Percentiles rank a stretch among this genome's conserved stretches.
These are phyloP conservation scores for Odontomachus brunneus DNA, from an alignment of 1,140 invertebrate species.

Conservation along the genomic window DNA sequence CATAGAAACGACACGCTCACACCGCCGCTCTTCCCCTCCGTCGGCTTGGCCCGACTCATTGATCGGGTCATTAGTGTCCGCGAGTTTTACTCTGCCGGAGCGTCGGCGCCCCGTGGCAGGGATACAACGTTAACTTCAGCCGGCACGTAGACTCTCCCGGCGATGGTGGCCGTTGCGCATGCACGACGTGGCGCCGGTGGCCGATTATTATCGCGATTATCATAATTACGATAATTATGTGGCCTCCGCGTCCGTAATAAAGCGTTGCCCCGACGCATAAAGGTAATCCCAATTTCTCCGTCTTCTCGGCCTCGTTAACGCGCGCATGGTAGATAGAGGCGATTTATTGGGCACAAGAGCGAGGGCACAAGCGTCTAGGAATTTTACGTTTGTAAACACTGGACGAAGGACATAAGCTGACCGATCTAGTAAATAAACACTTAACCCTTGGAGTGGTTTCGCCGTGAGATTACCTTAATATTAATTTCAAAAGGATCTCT, in stretches of 20 bases:
- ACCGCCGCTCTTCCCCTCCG: no score
- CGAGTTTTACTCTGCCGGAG: conserved; percentile 30
- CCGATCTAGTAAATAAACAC: no score
- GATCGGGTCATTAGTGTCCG: conserved; percentile 56
- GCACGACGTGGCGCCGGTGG: conserved; percentile 42
- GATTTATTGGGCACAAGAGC: conserved; percentile 34
- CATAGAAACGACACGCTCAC: conserved; percentile 1
- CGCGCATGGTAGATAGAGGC: conserved; percentile 11
- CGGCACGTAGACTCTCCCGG: conserved; percentile 5
- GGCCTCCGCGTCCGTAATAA: conserved; percentile 73
- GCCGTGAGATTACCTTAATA: no score
- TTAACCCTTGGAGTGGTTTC: no score
- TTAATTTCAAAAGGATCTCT: no score
- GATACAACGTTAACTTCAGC: conserved; percentile 72
- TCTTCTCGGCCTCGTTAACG: conserved; percentile 48
- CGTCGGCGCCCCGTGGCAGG: conserved; percentile 8
- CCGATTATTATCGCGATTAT: conserved; percentile 80
- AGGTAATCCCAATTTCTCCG: conserved; percentile 51
- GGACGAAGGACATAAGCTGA: no score
- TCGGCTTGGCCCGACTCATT: conserved; percentile 29
- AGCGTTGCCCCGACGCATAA: conserved; percentile 56
- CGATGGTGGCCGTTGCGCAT: conserved; percentile 20
- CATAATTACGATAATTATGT: conserved; percentile 79
- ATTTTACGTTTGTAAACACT: no score
- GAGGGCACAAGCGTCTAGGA: no score